These are phyloP conservation scores for Phanerotoma sp. DNA, from an alignment of 2,888 invertebrate species.

Conservation along the genomic window DNA sequence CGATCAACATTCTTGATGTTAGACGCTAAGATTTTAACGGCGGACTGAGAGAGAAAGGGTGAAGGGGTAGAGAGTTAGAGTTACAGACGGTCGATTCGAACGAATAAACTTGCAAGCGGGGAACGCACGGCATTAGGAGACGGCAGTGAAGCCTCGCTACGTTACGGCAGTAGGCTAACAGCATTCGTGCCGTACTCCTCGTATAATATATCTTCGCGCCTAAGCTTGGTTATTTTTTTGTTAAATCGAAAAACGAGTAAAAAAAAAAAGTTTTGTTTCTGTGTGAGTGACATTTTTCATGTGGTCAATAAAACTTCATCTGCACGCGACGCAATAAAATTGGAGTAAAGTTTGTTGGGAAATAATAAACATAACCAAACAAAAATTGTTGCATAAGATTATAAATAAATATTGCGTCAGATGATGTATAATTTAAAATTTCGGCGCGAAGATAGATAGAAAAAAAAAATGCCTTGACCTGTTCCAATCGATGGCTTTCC, in stretches of 20 bases:
- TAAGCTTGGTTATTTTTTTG: not conserved
- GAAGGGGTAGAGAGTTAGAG: not conserved
- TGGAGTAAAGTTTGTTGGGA: no score
- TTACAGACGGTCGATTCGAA: slow-evolving; percentile 17
- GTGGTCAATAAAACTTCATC: no score
- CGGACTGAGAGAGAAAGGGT: not conserved
- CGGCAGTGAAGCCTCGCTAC: slow-evolving; percentile 29
- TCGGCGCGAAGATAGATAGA: not conserved
- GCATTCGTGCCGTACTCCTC: slow-evolving; percentile 49
- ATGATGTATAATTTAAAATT: not conserved
- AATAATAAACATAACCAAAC: no score
- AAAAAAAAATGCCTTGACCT: slow-evolving; percentile 4
- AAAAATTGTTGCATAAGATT: no score
- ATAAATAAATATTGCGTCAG: not conserved
- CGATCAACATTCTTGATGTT: slow-evolving; percentile 11
- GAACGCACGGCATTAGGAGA: slow-evolving; percentile 26
- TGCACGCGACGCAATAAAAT: no score
- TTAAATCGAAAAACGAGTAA: not conserved
- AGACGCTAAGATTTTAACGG: not conserved
- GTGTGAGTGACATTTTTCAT: not conserved
- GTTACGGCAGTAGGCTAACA: slow-evolving; percentile 54
- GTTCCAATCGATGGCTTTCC: slow-evolving; percentile 34
- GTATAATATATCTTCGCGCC: slow-evolving; percentile 32
- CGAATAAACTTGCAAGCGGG: slow-evolving; percentile 25
- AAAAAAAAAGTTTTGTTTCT: not conserved